Evolutionary conservation across 2,113 vertebrate species (phyloP), one percentile per base, ranked within the genome.

Genomic region (Pluvialis apricaria): DNA sequence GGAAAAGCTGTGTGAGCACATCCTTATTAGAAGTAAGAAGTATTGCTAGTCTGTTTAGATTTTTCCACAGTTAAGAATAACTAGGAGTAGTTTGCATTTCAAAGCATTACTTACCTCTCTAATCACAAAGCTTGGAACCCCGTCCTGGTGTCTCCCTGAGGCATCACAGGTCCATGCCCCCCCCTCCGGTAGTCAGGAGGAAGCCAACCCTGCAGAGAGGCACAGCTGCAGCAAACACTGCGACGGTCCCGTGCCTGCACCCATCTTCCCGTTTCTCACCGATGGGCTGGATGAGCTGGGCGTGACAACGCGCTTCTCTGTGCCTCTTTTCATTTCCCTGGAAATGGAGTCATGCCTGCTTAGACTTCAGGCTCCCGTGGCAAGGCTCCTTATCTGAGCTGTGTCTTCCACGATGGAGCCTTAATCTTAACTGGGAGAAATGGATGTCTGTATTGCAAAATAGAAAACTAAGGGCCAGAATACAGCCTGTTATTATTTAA

Each of bases 381-480:
- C 49, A 83, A 60, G 38, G 76, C 55, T 73, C 15, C 34, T 82
- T 62, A 13, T 51, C 22, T 34, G 38, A 87, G 64, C 65, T 72
- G 65, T 61, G 49, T 85, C 82, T 84, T 85, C 65, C 70, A 31
- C 0, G 0, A 10, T 2, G 38, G 84, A 90, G 47, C 86, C 65
- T 95, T 95, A 62, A 79, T 91, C 88, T 90, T 69, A 65, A 42
- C 86, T 92, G 82, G 55, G 73, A 62, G n/a, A 72, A 87, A 44
- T 9, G 8, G 71, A 55, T 68, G 86, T 68, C 54, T 85, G 51
- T 86, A 20, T 64, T 57, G 61, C 44, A 64, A 42, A 80, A 42
- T 28, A 75, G 70, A 83, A 95, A 83, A 86, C 25, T 26, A 71
- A 82, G 52, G 73, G 66, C 44, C 91, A 92, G 78, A 51, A 32